phyloP scores from a whole-genome alignment of 2,888 invertebrate species.

The Drosophila austrosaltans region DNA sequence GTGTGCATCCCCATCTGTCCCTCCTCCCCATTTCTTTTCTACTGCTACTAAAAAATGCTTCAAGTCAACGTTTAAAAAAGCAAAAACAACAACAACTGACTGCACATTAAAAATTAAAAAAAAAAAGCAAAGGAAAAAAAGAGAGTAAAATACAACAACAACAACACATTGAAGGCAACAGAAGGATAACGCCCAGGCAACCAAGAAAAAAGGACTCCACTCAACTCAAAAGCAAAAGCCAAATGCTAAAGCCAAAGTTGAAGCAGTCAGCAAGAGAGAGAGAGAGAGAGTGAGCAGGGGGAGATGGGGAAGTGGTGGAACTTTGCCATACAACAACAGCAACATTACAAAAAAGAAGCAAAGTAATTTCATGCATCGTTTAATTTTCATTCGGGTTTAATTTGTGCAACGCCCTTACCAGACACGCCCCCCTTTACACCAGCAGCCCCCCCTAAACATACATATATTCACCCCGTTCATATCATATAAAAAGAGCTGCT shows the following conservation, averaged over 20 bases:
- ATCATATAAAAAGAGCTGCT: conserved; percentile 53
- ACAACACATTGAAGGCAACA: conserved; percentile 66
- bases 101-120: conserved; percentile 79
- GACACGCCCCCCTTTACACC: conserved; percentile 38
- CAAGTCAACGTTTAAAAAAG: conserved; percentile 23
- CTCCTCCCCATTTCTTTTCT: conserved; percentile 2
- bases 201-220: conserved; percentile 8
- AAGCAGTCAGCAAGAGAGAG: conserved; percentile 28
- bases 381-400: conserved; percentile 82
- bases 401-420: conserved; percentile 73
- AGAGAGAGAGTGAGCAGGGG: conserved; percentile 2
- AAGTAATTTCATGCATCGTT: conserved; percentile 82
- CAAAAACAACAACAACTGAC: conserved; percentile 59
- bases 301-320: conserved; percentile 20
- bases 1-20: conserved; percentile 64
- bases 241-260: conserved; percentile 57
- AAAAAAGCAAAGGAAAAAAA: conserved; percentile 62
- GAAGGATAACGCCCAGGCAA: conserved; percentile 22
- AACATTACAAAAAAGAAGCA: conserved; percentile 57
- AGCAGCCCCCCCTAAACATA: conserved; percentile 9
- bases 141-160: conserved; percentile 26
- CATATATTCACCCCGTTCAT: conserved; percentile 42
- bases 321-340: conserved; percentile 46
- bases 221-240: conserved; percentile 43
- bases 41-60: conserved; percentile 34